Conservation (phyloP, 2,888 invertebrate genomes). For the Sepiola atlantica region DNA sequence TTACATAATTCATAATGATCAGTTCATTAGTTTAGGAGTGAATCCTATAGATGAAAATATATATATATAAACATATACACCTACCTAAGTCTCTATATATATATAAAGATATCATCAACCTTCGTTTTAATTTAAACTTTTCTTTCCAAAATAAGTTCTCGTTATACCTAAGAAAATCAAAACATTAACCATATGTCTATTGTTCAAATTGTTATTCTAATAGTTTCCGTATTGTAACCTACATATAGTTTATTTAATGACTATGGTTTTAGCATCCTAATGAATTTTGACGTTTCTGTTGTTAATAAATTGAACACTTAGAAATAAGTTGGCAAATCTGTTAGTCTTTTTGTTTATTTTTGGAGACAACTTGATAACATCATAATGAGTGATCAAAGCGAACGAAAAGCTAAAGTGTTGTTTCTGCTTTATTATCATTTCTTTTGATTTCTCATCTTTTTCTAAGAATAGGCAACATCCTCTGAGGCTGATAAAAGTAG, state of each 20-base stretch:
- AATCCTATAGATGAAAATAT: no score
- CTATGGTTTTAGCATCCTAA: neutral
- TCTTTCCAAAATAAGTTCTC: neutral
- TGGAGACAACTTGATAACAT: neutral
- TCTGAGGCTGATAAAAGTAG: constrained; percentile 12
- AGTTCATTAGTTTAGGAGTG: no score
- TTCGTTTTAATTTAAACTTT: neutral
- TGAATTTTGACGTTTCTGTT: neutral
- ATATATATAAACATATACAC: no score
- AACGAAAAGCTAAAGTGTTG: neutral
- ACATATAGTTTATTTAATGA: neutral
- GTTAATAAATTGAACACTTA: constrained; percentile 32
- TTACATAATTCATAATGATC: no score
- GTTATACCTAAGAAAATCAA: neutral
- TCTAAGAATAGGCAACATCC: constrained; percentile 32
- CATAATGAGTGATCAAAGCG: constrained; percentile 16
- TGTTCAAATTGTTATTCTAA: neutral
- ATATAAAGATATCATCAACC: no score
- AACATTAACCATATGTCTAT: neutral
- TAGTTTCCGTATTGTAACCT: neutral
- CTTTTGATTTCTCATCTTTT: neutral
- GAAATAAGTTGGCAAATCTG: constrained; percentile 19
- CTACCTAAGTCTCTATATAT: no score
- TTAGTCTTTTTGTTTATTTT: neutral
- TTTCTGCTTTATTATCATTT: neutral